Evolutionary conservation across 1,140 invertebrate genomes (phyloP).

Genomic region (Drosophila truncata): DNA sequence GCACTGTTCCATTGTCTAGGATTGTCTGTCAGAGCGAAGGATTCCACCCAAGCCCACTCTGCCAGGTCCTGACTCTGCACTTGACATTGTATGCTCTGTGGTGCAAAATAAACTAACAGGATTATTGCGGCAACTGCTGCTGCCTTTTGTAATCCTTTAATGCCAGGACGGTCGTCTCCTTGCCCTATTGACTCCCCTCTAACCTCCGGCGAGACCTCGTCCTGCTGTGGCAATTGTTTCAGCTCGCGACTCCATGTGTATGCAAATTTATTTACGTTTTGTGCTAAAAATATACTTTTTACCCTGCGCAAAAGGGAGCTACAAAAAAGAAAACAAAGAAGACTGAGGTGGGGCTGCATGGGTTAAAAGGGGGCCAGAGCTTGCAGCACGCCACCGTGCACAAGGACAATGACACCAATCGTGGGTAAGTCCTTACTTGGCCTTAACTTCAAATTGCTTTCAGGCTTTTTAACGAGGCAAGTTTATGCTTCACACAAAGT

Average conservation of each 20-base stretch:
- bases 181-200: constrained; percentile 8
- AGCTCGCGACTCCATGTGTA: constrained; percentile 49
- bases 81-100: constrained; percentile 68
- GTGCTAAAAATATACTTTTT: constrained; percentile 71
- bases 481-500: background rate
- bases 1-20: constrained; percentile 60
- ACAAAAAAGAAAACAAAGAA: constrained; percentile 51
- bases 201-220: constrained; percentile 4
- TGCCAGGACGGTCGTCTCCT: constrained; percentile 35
- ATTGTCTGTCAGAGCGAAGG: constrained; percentile 43
- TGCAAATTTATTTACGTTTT: constrained; percentile 79
- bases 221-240: constrained; percentile 41
- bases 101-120: constrained; percentile 77
- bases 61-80: constrained; percentile 37
- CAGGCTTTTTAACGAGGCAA: constrained; percentile 22
- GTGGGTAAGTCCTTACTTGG: constrained; percentile 48
- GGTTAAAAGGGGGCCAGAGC: constrained; percentile 22
- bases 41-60: constrained; percentile 11
- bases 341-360: constrained; percentile 28
- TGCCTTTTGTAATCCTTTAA: constrained; percentile 74
- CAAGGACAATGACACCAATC: constrained; percentile 78
- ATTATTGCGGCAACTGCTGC: constrained; percentile 68
- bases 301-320: constrained; percentile 27
- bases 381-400: constrained; percentile 64
- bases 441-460: constrained; percentile 35